Evolutionary conservation across 2,888 invertebrate genomes (phyloP).

Genomic region (Patella ulyssiponensis): DNA sequence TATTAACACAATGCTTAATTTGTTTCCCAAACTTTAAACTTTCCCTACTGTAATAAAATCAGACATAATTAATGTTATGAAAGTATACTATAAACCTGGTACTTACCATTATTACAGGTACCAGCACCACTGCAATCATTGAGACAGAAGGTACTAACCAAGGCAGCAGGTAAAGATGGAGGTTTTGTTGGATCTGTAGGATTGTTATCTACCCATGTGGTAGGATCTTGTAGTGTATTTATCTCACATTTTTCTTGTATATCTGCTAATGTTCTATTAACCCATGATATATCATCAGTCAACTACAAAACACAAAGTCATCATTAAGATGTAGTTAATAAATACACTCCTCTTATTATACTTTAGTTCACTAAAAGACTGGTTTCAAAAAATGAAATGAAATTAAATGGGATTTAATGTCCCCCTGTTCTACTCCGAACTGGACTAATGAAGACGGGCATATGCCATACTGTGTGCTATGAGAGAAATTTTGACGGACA

Average conservation of each 20-base stretch:
- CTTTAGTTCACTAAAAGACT: too few relatives aligned
- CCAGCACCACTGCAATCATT: constrained; percentile 47
- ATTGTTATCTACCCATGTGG: constrained; percentile 26
- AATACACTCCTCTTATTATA: too few relatives aligned
- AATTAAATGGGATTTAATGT: too few relatives aligned
- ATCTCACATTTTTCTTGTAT: constrained; percentile 32
- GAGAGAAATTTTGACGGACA: not conserved
- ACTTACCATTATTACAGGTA: constrained; percentile 46
- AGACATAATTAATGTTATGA: too few relatives aligned
- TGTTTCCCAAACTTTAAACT: too few relatives aligned
- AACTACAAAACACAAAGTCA: not conserved
- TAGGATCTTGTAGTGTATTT: constrained; percentile 21
- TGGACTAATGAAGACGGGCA: too few relatives aligned
- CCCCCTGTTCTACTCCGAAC: too few relatives aligned
- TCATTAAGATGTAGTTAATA: too few relatives aligned
- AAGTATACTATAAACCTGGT: not conserved
- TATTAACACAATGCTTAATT: not conserved
- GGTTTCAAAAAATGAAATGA: too few relatives aligned
- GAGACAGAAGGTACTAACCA: constrained; percentile 44
- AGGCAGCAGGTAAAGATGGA: constrained; percentile 30
- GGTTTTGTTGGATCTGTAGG: constrained; percentile 22
- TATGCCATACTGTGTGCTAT: not conserved
- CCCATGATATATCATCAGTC: constrained; percentile 33
- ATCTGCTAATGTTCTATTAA: constrained; percentile 24
- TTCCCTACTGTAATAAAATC: too few relatives aligned